Percentiles rank a stretch among this genome's conserved stretches.
Conservation (phyloP, 2,888 invertebrate species). For the Reticulitermes lucifugus region DNA sequence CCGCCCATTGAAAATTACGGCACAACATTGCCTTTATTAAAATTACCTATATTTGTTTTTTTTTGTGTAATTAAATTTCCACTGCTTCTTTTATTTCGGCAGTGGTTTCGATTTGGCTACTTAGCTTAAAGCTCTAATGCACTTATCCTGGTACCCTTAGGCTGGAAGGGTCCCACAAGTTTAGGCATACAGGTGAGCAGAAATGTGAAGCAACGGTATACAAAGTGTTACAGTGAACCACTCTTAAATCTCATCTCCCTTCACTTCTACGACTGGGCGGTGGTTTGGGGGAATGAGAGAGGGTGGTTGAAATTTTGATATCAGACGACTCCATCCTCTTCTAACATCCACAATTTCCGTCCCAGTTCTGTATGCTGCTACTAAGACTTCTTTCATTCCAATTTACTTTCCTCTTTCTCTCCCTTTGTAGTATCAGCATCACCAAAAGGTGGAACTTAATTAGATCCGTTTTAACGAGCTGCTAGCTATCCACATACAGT, state of each 20-base stretch:
- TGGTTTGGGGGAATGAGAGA: background rate
- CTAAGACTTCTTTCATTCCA: conserved; percentile 1
- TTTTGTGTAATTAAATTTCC: no score
- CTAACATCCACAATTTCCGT: background rate
- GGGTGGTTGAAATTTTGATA: conserved; percentile 12
- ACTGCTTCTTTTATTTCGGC: no score
- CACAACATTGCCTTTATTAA: no score
- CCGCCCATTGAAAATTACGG: no score
- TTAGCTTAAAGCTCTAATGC: no score
- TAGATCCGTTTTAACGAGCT: conserved; percentile 39
- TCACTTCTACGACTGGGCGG: background rate
- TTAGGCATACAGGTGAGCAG: background rate
- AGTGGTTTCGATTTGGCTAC: no score
- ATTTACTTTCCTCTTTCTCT: conserved; percentile 13
- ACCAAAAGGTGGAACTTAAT: conserved; percentile 34
- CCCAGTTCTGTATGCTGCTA: conserved; percentile 18
- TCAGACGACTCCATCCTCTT: background rate
- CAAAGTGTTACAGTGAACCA: background rate
- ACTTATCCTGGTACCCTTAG: no score
- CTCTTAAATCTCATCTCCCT: background rate
- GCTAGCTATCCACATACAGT: conserved; percentile 11
- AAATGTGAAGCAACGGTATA: background rate
- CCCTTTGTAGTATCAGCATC: background rate
- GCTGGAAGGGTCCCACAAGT: no score
- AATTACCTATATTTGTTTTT: no score